Conservation (phyloP, 2,888 invertebrate genomes). For the Chrysolina americana region DNA sequence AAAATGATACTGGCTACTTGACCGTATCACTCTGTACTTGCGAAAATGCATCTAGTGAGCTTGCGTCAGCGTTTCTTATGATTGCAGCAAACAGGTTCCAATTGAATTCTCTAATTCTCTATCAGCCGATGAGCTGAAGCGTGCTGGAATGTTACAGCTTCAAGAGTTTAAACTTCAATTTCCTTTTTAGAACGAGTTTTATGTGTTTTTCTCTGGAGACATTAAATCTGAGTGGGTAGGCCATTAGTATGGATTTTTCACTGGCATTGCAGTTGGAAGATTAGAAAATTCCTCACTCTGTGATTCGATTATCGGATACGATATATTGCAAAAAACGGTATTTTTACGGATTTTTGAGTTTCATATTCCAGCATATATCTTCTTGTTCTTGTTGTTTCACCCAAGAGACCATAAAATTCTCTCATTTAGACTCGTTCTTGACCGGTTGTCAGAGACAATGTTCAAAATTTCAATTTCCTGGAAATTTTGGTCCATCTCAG, state of each 20-base stretch:
- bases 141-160: background rate
- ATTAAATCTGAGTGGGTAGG: background rate
- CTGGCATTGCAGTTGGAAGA: background rate
- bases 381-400: too few species aligned
- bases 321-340: too few species aligned
- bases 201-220: background rate
- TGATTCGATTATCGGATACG: too few species aligned
- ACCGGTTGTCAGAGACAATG: too few species aligned
- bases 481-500: too few species aligned
- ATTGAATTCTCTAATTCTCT: background rate
- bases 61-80: background rate
- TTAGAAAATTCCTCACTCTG: background rate
- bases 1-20: too few species aligned
- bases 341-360: too few species aligned
- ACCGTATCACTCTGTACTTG: background rate
- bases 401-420: too few species aligned
- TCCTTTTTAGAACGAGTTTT: background rate
- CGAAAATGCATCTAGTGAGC: background rate
- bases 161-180: background rate
- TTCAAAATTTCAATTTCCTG: too few species aligned
- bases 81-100: background rate
- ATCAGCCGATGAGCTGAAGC: background rate
- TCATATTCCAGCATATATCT: too few species aligned
- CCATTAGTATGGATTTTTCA: background rate
- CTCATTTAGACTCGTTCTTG: too few species aligned